Base-by-base conservation (phyloP, 2,113 vertebrate genomes). In the Limanda limanda region DNA sequence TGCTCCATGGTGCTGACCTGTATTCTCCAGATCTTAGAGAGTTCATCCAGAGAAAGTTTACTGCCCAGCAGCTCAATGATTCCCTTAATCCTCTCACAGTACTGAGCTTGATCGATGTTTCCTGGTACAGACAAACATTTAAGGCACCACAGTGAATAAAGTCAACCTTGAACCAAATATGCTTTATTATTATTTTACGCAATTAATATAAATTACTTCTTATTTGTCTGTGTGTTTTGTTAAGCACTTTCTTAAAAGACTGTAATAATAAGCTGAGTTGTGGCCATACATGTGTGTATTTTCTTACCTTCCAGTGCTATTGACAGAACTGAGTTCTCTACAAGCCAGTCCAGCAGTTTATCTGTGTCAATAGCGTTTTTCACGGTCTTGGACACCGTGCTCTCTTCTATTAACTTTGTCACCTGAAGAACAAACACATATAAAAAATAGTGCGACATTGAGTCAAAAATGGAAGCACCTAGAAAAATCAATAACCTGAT, bases 81-180 rank as follows among this genome's bases (percentile, higher is more conserved):
- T 94, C 98, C 98, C 92, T 99, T 99, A 92, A 99, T 99, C 78
- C 98, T 96, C 88, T 99, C 98, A 94, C 98, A 99, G 90, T 99
- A 99, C 61, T 99, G 98, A 0, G 98, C 98, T 88, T 99, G 98
- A 89, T 99, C 98, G 92, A 99, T 99, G 82, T 99, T 99, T 74
- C 98, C 98, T 99, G 87, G 13, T 15, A 92, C 13, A 74, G 0
- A 40, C 4, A 55, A 17, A 67, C 13, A 72, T 73, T 9, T 25
- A 35, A 79, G 5, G 51, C 15, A 66, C 4, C 67, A 47, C 86
- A 75, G 83, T 21, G 71, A 12, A 25, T 21, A 48, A 20, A 2
- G 12, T 17, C 9, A 47, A 65, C 12, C n/a, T 68, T 23, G 31
- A 13, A 54, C n/a, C 7, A 27, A 31, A 17, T 45, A 47, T 18